Conservation (phyloP, 1,140 invertebrate species). For the Sarcophaga bullata region DNA sequence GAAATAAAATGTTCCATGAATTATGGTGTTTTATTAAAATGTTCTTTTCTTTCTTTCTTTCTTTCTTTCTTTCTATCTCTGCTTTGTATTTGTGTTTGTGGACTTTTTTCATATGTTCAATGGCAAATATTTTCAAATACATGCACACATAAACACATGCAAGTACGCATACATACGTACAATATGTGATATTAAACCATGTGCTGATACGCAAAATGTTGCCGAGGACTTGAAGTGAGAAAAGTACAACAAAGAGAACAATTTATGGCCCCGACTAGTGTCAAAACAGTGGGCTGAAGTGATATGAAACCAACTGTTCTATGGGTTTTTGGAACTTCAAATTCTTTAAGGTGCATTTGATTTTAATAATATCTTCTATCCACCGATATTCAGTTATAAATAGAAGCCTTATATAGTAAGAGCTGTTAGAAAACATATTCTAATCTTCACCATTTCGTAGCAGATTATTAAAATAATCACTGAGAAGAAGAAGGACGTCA, state of each 20-base stretch:
- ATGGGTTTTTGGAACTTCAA: no score
- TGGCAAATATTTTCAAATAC: slow-evolving; percentile 19
- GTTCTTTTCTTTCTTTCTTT: background rate
- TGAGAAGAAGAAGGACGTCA: no score
- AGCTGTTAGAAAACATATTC: no score
- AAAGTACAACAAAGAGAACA: background rate
- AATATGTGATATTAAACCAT: background rate
- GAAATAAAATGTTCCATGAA: slow-evolving; percentile 34
- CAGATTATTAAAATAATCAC: no score
- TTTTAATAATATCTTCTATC: no score
- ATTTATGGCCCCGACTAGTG: no score
- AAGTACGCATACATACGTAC: background rate
- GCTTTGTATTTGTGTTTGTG: background rate
- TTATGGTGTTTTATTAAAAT: slow-evolving; percentile 35
- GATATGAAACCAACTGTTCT: no score
- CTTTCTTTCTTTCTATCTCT: background rate
- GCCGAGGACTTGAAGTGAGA: background rate
- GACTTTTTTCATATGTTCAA: slow-evolving; percentile 22
- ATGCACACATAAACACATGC: background rate
- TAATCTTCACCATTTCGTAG: no score
- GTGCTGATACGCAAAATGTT: background rate
- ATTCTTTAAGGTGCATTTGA: no score
- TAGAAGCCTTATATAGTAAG: no score
- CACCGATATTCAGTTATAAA: no score
- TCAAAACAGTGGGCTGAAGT: no score